phyloP scores from a whole-genome alignment of 2,888 invertebrate species.

The Noctua janthina region DNA sequence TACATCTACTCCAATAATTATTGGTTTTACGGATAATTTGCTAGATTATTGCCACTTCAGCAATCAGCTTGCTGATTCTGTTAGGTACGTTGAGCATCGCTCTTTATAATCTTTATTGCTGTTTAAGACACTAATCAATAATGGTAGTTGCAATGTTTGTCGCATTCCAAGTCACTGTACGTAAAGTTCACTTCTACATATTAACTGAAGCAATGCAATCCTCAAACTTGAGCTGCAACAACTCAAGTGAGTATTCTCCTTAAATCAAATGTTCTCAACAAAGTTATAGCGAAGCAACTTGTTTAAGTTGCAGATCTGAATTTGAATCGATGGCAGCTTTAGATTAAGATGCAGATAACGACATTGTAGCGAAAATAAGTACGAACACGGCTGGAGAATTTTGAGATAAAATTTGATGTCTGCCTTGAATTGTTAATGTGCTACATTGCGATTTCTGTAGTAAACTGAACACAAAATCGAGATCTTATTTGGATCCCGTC shows the following conservation, averaged over 20 bases:
- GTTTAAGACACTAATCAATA: no score
- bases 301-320: conserved; percentile 38
- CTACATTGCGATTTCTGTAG: not conserved
- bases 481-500: not conserved
- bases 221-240: no score
- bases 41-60: no score
- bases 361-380: conserved; percentile 36
- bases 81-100: no score
- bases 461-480: not conserved
- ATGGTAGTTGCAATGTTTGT: no score
- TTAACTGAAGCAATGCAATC: no score
- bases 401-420: conserved; percentile 31
- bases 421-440: conserved; percentile 33
- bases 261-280: conserved; percentile 18
- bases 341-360: conserved; percentile 48
- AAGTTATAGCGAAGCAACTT: conserved; percentile 24
- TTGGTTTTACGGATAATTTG: no score
- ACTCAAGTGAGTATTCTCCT: conserved; percentile 2
- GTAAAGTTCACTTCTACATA: no score
- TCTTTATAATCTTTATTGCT: no score
- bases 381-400: conserved; percentile 13
- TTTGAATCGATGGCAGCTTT: conserved; percentile 37
- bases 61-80: no score
- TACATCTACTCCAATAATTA: no score
- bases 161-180: no score